Conservation (phyloP, 2,888 invertebrate species). For the Clitarchus hookeri region DNA sequence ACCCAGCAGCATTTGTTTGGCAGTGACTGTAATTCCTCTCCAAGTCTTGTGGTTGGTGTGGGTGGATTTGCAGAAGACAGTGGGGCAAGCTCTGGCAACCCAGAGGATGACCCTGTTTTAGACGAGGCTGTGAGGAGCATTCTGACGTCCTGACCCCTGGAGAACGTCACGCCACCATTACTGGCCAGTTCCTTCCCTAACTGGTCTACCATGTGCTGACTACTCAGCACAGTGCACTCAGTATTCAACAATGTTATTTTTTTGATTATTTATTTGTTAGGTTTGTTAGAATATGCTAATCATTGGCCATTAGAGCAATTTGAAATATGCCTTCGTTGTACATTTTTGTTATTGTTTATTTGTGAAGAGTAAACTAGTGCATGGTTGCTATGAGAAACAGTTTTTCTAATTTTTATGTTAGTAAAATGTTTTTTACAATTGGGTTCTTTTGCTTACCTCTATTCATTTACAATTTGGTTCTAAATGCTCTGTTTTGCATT, state of each 20-base stretch:
- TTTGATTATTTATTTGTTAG: neutral
- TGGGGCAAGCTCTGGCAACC: conserved; percentile 44
- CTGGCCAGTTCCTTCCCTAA: conserved; percentile 26
- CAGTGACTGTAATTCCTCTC: neutral
- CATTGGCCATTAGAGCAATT: neutral
- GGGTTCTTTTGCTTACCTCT: too few relatives aligned
- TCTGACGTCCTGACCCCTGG: conserved; percentile 56
- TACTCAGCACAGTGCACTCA: neutral
- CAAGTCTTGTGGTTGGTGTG: neutral
- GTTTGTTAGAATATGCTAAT: neutral
- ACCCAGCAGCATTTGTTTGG: conserved; percentile 22
- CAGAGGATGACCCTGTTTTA: conserved; percentile 51
- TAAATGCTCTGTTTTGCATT: too few relatives aligned
- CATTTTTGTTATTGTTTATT: neutral
- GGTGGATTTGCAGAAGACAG: conserved; percentile 41
- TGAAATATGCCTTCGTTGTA: neutral
- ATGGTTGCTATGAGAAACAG: conserved; percentile 16
- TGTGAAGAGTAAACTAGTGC: neutral
- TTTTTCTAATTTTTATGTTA: neutral
- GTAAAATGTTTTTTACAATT: too few relatives aligned
- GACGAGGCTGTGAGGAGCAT: conserved; percentile 62
- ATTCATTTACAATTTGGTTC: too few relatives aligned
- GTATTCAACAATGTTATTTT: neutral
- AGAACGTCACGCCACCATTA: conserved; percentile 30
- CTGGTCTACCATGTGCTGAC: conserved; percentile 33